These are phyloP conservation scores for Drosophila bocki DNA, from an alignment of 1,140 invertebrate genomes.

Conservation along the genomic window DNA sequence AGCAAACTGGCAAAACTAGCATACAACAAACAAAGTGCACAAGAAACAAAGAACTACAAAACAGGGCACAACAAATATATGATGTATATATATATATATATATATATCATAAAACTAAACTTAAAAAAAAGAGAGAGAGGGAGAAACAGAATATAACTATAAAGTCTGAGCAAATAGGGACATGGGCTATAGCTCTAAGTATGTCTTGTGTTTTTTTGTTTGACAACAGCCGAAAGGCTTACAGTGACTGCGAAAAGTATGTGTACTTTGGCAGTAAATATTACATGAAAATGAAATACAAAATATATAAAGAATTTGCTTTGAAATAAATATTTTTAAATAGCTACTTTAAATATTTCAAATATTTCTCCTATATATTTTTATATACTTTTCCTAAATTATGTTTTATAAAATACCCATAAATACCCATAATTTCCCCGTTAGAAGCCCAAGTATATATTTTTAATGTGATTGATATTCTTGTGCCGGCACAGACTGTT, in stretches of 20 bases:
- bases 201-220: background rate
- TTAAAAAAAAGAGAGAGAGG: conserved; percentile 18
- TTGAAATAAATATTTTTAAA: too few species aligned
- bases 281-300: background rate
- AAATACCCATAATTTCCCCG: background rate
- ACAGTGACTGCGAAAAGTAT: conserved; percentile 9
- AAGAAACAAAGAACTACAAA: conserved; percentile 22
- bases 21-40: conserved; percentile 41
- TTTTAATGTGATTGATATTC: background rate
- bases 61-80: conserved; percentile 15
- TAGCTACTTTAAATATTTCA: too few species aligned
- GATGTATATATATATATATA: background rate
- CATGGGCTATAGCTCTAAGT: conserved; percentile 10
- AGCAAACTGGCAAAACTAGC: conserved; percentile 9
- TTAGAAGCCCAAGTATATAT: background rate
- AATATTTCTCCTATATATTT: background rate
- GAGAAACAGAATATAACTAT: conserved; percentile 49
- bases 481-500: conserved; percentile 40
- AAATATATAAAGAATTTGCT: background rate
- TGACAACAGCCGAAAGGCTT: conserved; percentile 8
- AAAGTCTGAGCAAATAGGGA: conserved; percentile 58
- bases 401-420: too few species aligned
- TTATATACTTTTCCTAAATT: background rate
- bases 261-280: background rate
- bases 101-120: conserved; percentile 46